phyloP scores from a whole-genome alignment of 2,797 vertebrate species.

The Bradypus variegatus region DNA sequence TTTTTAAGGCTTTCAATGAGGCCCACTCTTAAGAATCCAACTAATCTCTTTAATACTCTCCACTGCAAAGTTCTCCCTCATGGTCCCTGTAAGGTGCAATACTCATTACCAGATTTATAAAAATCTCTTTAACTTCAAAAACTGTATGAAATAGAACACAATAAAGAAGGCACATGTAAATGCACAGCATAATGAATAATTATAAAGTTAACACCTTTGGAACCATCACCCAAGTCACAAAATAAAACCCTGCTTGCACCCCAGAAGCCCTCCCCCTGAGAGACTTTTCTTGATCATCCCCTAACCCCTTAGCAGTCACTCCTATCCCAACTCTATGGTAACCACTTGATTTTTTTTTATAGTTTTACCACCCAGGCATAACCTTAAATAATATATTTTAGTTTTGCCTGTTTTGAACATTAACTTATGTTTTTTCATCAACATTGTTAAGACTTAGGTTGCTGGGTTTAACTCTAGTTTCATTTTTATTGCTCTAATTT shows the following conservation, averaged over 20 bases:
- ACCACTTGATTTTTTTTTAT: neutral
- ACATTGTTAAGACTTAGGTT: neutral
- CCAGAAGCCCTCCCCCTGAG: neutral
- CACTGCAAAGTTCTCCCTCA: neutral
- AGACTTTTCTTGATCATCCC: neutral
- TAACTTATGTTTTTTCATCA: neutral
- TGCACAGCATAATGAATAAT: neutral
- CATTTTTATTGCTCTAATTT: neutral
- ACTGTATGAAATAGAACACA: neutral
- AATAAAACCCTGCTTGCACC: neutral
- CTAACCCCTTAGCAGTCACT: neutral
- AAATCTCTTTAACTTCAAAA: neutral
- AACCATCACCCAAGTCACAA: neutral
- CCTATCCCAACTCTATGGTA: neutral
- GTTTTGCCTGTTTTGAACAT: neutral
- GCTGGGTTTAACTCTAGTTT: neutral
- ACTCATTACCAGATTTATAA: neutral
- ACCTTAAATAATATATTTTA: neutral
- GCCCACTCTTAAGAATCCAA: neutral
- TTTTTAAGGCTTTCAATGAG: constrained; percentile 1
- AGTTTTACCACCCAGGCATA: neutral
- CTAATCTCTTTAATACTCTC: neutral
- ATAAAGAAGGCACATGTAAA: constrained; percentile 7
- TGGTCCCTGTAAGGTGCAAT: neutral
- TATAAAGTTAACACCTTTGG: neutral